Base-by-base conservation (phyloP, 2,797 vertebrate genomes). In the Eutrigla gurnardus region DNA sequence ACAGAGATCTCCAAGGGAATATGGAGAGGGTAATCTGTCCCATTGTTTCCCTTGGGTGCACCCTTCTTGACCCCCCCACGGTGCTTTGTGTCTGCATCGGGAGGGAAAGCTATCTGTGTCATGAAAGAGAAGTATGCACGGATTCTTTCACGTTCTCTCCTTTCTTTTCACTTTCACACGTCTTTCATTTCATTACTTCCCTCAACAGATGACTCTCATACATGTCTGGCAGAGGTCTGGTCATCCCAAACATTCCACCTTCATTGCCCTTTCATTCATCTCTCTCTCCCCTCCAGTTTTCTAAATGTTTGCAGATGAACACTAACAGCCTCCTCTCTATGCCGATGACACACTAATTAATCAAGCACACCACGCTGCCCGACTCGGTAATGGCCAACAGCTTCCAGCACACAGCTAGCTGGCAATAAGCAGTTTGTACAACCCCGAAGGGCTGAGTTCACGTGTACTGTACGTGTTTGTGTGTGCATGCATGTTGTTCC, bases 231-330 rank as follows among this genome's bases (percentile, higher is more conserved):
- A 55, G 58, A 67, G 58, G 68, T 77, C 68, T 36, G 55, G 15
- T 32, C 62, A 65, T 55, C 50, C 66, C 15, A 4, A 79, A 73
- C 25, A 25, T 70, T 63, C 53, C 73, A 72, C 55, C 53, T 60
- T 78, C 53, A 7, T 49, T 70, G 47, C 52, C 80, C 71, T 90
- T 81, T 73, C 77, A 55, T 55, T 82, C 58, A 57, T 75, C 5
- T 25, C 25, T 55, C 37, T 72, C 70, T 66, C 65, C 68, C 49
- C 45, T 68, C 78, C 65, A 65, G 77, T 45, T 73, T 79, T 73
- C 62, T 83, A 91, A 91, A 85, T 88, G 81, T 89, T 90, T 89
- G 77, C 86, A 88, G 83, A 90, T 83, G 87, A 89, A 82, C 86
- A 78, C 83, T 85, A 88, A 89, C 85, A 65, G 82, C 80, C 85